Evolutionary conservation across 1,140 invertebrate genomes (phyloP), one percentile per base, ranked within the genome.

Genomic region (Eueides isabella): DNA sequence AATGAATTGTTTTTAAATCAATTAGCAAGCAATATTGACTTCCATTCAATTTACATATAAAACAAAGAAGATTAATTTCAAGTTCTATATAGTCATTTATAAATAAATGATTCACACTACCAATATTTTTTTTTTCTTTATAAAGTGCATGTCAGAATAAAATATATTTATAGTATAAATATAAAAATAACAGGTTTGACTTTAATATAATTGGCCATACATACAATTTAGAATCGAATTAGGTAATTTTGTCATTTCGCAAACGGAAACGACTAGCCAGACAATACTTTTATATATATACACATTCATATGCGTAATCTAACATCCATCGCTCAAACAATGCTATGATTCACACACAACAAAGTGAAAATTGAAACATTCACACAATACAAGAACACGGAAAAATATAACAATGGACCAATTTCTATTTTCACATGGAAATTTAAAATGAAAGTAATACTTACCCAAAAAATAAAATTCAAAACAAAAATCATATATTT

Each of bases 401-500:
- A 31, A 30, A 65, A 44, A 55, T 26, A 55, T 38, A 69, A 73
- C 29, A 63, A 48, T 14, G 30, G 61, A 31, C 28, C 12, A 31
- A 69, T 69, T 61, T 23, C 29, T 69, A 14, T 35, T 55, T 61
- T 55, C 66, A 61, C 23, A 35, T 23, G 31, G 1, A 31, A 61
- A 61, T 23, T 26, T 35, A 1, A 14, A 55, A 33, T 69, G 61
- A 69, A 26, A 63, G 19, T 44, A 68, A 67, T 33, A 83, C 96
- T 95, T 92, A 97, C 97, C 98, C 97, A 98, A 93, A 98, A 98
- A 76, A 98, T 94, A 91, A 98, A 98, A 94, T 98, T 98, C 72
- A 98, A 94, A 87, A 98, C 94, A 93, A 98, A 98, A 89, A 98
- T 98, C 94, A 98, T 96, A 87, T 98, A 98, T 92, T 98, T 98